Percentiles rank a stretch among this genome's conserved stretches.
Evolutionary conservation across 2,113 vertebrate species (phyloP).

Genomic region (Phrynocephalus versicolor): DNA sequence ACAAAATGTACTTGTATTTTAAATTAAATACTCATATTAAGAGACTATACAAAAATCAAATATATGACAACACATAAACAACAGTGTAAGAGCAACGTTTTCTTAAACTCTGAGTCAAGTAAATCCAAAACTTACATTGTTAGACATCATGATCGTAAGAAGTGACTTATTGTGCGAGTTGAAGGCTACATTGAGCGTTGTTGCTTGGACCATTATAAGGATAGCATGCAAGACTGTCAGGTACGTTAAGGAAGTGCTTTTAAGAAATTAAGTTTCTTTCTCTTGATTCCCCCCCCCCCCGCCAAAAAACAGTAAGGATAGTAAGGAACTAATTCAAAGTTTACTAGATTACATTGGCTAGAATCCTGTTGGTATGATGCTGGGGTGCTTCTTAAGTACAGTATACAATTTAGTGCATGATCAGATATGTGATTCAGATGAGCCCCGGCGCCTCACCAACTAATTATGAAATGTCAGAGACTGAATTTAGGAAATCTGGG

Average conservation of each 20-base stretch:
- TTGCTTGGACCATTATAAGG: slow-evolving; percentile 98
- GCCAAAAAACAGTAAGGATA: not conserved
- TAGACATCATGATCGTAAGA: slow-evolving; percentile 99
- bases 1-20: slow-evolving; percentile 37
- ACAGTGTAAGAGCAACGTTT: not conserved
- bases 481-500: too few relatives aligned
- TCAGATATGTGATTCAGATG: too few relatives aligned
- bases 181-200: slow-evolving; percentile 97
- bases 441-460: too few relatives aligned
- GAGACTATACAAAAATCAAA: not conserved
- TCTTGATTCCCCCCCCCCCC: not conserved
- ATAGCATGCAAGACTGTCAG: slow-evolving; percentile 91
- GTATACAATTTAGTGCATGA: too few relatives aligned
- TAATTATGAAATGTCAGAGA: too few relatives aligned
- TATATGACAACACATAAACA: not conserved
- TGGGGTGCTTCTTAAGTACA: too few relatives aligned
- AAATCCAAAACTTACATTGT: slow-evolving; percentile 85
- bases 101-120: not conserved
- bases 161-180: slow-evolving; percentile 99
- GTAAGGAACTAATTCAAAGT: not conserved
- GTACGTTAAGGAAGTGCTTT: slow-evolving; percentile 79
- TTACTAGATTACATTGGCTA: too few relatives aligned
- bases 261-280: not conserved
- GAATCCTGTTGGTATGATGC: too few relatives aligned
- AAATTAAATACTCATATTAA: not conserved